Evolutionary conservation across 2,797 vertebrate genomes (phyloP).

Genomic region (Danio choprae): DNA sequence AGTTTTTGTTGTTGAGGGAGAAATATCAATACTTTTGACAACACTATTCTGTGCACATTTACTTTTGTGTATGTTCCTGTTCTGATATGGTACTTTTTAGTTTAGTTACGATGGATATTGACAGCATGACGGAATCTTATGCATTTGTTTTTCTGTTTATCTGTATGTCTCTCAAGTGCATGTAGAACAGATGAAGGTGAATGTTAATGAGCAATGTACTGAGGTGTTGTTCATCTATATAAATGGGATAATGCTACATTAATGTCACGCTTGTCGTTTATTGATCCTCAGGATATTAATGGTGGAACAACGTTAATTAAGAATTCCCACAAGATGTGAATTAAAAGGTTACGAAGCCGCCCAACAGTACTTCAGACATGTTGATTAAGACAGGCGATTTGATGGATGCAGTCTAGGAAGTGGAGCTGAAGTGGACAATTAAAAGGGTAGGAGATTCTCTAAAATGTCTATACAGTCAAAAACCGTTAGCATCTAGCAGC

Average conservation of each 20-base stretch:
- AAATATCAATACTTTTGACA: too few relatives aligned
- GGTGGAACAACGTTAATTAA: constrained; percentile 38
- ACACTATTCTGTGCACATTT: neutral
- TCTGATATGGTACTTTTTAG: neutral
- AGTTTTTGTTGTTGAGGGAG: too few relatives aligned
- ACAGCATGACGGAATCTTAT: constrained; percentile 4
- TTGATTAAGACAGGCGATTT: constrained; percentile 11
- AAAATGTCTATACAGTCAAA: neutral
- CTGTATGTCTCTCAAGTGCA: constrained; percentile 48
- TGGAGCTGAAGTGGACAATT: constrained; percentile 11
- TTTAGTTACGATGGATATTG: neutral
- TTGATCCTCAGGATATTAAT: constrained; percentile 50
- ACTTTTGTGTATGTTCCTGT: neutral
- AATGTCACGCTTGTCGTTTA: constrained; percentile 44
- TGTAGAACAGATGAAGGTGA: constrained; percentile 46
- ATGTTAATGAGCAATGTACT: constrained; percentile 43
- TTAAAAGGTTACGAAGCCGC: constrained; percentile 13
- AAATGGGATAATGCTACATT: constrained; percentile 41
- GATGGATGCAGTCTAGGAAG: constrained; percentile 14
- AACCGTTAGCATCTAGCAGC: neutral
- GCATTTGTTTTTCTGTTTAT: constrained; percentile 36
- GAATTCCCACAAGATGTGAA: constrained; percentile 40
- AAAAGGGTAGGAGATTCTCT: neutral
- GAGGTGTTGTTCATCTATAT: constrained; percentile 43
- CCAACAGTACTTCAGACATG: constrained; percentile 12